Evolutionary conservation across 2,888 invertebrate genomes (phyloP).

Genomic region (Diarsia dahlii): DNA sequence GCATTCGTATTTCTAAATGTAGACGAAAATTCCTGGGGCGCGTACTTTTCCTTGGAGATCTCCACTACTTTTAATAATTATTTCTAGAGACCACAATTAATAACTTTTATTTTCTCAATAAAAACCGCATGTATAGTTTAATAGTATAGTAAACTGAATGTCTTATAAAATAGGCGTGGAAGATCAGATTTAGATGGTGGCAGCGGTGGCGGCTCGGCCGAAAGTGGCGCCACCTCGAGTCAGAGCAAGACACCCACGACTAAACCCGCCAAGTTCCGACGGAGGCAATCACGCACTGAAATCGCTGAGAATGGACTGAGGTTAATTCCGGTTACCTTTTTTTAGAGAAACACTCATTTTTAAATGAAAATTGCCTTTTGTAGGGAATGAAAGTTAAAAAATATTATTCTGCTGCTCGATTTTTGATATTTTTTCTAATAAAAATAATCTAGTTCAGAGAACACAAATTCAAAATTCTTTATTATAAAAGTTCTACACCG

Average conservation of each 20-base stretch:
- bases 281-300: conserved; percentile 83
- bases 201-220: conserved; percentile 85
- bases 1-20: background rate
- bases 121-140: conserved; percentile 3
- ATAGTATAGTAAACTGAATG: conserved; percentile 30
- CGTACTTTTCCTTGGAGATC: background rate
- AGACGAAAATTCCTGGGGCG: background rate
- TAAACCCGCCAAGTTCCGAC: conserved; percentile 83
- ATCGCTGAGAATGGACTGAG: conserved; percentile 81
- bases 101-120: background rate
- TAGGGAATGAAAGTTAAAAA: background rate
- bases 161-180: conserved; percentile 72
- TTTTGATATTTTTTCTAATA: background rate
- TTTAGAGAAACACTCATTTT: conserved; percentile 14
- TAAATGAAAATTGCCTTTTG: background rate
- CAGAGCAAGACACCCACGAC: conserved; percentile 82
- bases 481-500: background rate
- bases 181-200: conserved; percentile 86
- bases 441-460: conserved; percentile 7
- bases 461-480: background rate
- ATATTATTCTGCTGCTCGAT: background rate
- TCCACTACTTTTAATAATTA: background rate
- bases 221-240: conserved; percentile 87
- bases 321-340: conserved; percentile 65
- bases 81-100: background rate